Evolutionary conservation across 1,140 invertebrate genomes (phyloP), one percentile per base, ranked within the genome.

Genomic region (Brachionus rotundiformis): DNA sequence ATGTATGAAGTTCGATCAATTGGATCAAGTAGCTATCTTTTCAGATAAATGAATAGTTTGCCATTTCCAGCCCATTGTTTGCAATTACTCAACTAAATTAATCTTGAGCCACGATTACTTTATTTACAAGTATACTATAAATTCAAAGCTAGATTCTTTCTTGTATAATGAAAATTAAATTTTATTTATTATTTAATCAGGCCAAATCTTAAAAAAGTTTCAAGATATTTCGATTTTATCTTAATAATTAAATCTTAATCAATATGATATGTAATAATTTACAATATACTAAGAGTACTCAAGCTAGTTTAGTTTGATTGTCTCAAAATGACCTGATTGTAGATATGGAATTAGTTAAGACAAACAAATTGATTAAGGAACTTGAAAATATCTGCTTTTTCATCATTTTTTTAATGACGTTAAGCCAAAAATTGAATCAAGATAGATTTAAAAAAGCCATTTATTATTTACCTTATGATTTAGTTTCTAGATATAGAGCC

Each of bases 21-120:
- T 63, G 13, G 7, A 27, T 29, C 25, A 63, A 63, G 29, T 13
- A 13, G 61, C n/a, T 63, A 27, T 63, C 61, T 63, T 29, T 63
- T 63, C n/a, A 54, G 61, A 63, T 63, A 63, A 63, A 63, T 27
- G 61, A 63, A 63, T 63, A 63, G 29, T 29, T 29, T 63, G 61
- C 47, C 47, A 19, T 27, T 63, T 63, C 13, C 10, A 33, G 61
- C 25, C 29, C 25, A 29, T 63, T 63, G 61, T 63, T 63, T 63
- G 61, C 29, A 29, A 33, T 29, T 63, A 63, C 61, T 63, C 61
- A 63, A 63, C 61, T 63, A 63, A 63, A 63, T 63, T 63, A 63
- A 63, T 29, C 61, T 63, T 63, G 29, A 29, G 61, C 47, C 8
- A 63, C 29, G 61, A 63, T 63, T 29, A 10, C n/a, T 63, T 61